Evolutionary conservation across 2,113 vertebrate genomes (phyloP).

Genomic region (Tenrec ecaudatus): DNA sequence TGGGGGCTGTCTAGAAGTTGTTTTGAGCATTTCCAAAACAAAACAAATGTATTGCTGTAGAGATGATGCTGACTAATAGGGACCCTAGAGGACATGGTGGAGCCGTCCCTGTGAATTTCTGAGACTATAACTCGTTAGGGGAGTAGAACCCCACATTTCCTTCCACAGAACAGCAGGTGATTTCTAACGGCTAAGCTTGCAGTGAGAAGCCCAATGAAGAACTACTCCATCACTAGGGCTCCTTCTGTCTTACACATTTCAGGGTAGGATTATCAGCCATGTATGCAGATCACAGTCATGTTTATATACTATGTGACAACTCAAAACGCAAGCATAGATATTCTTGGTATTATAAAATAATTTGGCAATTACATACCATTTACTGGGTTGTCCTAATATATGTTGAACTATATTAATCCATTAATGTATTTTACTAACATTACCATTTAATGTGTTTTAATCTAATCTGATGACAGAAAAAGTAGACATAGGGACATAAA

Average conservation of each 20-base stretch:
- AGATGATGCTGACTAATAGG: no score
- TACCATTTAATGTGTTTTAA: neutral
- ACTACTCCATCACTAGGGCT: no score
- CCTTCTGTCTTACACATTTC: neutral
- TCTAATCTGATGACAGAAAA: neutral
- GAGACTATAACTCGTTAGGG: no score
- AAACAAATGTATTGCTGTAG: no score
- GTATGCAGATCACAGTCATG: neutral
- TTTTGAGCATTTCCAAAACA: neutral
- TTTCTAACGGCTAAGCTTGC: no score
- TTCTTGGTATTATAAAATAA: neutral
- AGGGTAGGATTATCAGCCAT: neutral
- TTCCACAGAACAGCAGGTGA: no score
- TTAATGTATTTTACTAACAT: neutral
- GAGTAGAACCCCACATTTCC: no score
- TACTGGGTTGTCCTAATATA: neutral
- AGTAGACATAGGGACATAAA: neutral
- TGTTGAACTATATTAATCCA: neutral
- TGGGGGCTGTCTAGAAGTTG: neutral
- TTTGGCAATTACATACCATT: neutral
- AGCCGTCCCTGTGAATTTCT: no score
- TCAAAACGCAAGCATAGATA: neutral
- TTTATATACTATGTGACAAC: neutral
- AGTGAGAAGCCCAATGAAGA: no score
- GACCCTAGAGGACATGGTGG: no score